Conservation (phyloP, 64 coral and sea anemone species). For the Stylophora pistillata region DNA sequence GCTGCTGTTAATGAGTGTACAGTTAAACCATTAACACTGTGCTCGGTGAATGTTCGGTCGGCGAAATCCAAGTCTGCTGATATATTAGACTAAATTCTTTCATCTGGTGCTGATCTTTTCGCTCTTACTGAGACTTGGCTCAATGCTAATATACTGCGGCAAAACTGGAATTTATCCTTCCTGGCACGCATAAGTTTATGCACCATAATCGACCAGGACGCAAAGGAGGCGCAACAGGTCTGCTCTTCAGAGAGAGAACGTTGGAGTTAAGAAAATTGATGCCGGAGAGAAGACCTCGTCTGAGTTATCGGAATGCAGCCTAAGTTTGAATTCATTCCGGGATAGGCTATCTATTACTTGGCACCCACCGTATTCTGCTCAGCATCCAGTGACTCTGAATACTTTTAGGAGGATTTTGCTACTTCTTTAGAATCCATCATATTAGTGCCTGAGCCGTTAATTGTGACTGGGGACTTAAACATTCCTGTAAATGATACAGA, state of each 20-base stretch:
- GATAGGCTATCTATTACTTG: slow-evolving; percentile 41
- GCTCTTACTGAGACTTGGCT: neutral
- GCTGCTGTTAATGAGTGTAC: neutral
- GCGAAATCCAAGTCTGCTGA: slow-evolving; percentile 21
- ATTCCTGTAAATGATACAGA: too few species aligned
- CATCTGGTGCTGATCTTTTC: neutral
- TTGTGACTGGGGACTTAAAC: too few species aligned
- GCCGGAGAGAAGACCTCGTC: neutral
- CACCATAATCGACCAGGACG: neutral
- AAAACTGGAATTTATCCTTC: neutral
- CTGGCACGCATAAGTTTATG: slow-evolving; percentile 4
- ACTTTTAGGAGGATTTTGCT: too few species aligned
- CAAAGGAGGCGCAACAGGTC: neutral
- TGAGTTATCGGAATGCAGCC: neutral
- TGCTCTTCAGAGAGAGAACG: neutral
- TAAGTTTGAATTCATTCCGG: neutral
- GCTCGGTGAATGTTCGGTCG: too few species aligned
- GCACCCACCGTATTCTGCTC: slow-evolving; percentile 40
- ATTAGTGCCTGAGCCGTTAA: too few species aligned
- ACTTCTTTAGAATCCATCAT: too few species aligned
- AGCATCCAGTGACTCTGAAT: slow-evolving; percentile 45
- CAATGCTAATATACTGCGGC: too few species aligned
- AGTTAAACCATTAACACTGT: slow-evolving; percentile 23
- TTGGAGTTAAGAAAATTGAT: slow-evolving; percentile 9
- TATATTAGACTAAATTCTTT: neutral